Conservation (phyloP, 2,888 invertebrate species). For the Pyralis farinalis region DNA sequence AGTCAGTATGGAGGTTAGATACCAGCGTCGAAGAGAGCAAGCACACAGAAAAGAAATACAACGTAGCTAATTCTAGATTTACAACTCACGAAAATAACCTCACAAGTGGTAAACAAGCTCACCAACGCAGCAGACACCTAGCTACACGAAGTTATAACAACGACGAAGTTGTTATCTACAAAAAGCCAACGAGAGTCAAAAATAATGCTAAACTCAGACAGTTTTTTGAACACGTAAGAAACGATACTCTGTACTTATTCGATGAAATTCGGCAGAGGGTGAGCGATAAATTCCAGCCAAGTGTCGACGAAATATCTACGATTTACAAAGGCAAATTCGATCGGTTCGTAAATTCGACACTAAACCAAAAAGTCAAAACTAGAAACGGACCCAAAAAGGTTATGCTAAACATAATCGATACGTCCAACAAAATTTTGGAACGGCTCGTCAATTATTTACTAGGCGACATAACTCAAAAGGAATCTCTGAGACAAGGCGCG, state of each 20-base stretch:
- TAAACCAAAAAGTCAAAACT: constrained; percentile 38
- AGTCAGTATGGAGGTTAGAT: too few relatives aligned
- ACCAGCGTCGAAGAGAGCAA: too few relatives aligned
- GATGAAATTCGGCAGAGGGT: constrained; percentile 29
- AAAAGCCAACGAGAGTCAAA: constrained; percentile 23
- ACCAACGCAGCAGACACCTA: too few relatives aligned
- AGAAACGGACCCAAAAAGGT: constrained; percentile 42
- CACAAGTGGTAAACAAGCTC: too few relatives aligned
- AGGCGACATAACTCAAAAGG: constrained; percentile 28
- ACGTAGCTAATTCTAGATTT: too few relatives aligned
- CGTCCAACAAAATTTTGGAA: constrained; percentile 36
- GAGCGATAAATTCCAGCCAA: constrained; percentile 20
- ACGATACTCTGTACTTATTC: constrained; percentile 37
- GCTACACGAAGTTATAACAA: too few relatives aligned
- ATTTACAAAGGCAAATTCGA: constrained; percentile 39
- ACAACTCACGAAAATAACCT: too few relatives aligned
- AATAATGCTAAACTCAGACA: constrained; percentile 32
- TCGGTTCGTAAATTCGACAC: constrained; percentile 34
- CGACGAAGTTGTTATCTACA: constrained; percentile 3
- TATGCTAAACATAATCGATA: constrained; percentile 44
- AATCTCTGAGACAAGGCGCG: constrained; percentile 28
- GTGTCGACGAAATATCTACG: constrained; percentile 26
- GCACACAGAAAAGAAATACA: too few relatives aligned
- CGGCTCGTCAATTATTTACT: constrained; percentile 35
- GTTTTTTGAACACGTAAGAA: constrained; percentile 36